These are phyloP conservation scores for Pygoscelis adeliae DNA, from an alignment of 2,113 vertebrate genomes.

Conservation along the genomic window DNA sequence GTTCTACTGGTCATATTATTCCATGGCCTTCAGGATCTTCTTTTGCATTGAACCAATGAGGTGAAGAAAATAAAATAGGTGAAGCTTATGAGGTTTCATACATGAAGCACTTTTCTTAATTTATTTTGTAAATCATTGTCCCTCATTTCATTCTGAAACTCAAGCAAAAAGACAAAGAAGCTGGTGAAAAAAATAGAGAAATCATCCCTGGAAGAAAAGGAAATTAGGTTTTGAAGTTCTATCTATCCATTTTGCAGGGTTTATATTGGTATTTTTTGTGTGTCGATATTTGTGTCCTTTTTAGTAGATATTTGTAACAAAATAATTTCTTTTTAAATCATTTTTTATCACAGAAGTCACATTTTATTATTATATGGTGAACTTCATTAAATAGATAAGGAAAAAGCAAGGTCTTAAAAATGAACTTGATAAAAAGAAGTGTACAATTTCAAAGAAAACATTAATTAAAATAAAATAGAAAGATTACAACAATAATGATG, in stretches of 20 bases:
- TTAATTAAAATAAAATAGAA: slow-evolving; percentile 19
- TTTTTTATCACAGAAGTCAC: not conserved
- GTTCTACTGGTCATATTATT: not conserved
- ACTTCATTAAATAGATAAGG: not conserved
- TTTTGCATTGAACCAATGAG: not conserved
- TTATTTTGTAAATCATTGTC: not conserved
- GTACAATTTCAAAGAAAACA: not conserved
- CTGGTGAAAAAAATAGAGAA: not conserved
- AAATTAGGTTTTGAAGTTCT: not conserved
- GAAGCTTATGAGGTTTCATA: not conserved
- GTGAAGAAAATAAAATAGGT: not conserved
- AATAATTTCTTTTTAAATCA: not conserved
- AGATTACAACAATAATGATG: not conserved
- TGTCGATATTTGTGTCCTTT: not conserved
- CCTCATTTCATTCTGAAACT: not conserved
- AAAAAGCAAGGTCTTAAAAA: not conserved
- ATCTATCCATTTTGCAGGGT: not conserved
- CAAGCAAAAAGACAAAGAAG: not conserved
- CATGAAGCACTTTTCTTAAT: fast-evolving
- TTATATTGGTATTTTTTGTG: not conserved
- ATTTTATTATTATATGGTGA: not conserved
- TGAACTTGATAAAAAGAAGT: not conserved
- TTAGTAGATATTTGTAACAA: not conserved
- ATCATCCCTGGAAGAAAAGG: not conserved
- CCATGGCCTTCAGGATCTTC: not conserved